Percentiles rank a stretch among this genome's conserved stretches.
Conservation (phyloP, 2,888 invertebrate genomes). For the Mythimna vitellina region DNA sequence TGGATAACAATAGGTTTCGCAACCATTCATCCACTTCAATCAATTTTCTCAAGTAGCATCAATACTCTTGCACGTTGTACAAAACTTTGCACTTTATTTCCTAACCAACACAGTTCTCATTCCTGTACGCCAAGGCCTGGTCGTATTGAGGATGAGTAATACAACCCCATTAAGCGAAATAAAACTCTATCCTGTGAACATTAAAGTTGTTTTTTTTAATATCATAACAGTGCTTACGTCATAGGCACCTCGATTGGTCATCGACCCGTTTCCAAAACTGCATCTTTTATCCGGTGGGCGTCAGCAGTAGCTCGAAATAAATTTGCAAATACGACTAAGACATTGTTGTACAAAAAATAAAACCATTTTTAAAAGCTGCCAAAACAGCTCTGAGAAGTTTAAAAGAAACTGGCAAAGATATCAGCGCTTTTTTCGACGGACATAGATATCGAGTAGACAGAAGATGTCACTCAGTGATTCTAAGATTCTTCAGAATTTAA, state of each 20-base stretch:
- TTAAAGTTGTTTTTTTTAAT: slow-evolving; percentile 35
- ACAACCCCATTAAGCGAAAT: slow-evolving; percentile 13
- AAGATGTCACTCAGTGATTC: slow-evolving; percentile 14
- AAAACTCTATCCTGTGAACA: slow-evolving; percentile 22
- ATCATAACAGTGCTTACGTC: slow-evolving; percentile 51
- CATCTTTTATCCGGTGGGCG: slow-evolving; percentile 59
- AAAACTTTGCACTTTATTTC: slow-evolving; percentile 12
- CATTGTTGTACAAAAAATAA: slow-evolving; percentile 36
- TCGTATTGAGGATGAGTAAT: slow-evolving; percentile 39
- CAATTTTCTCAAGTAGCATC: slow-evolving; percentile 49
- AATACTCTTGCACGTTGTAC: neutral
- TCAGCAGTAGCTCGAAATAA: slow-evolving; percentile 44
- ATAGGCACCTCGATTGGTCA: slow-evolving; percentile 62
- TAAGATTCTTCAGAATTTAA: slow-evolving; percentile 11
- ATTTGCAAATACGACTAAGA: slow-evolving; percentile 35
- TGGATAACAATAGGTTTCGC: slow-evolving; percentile 49
- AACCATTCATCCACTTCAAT: slow-evolving; percentile 57
- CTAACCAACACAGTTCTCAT: slow-evolving; percentile 7
- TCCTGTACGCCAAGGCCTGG: slow-evolving; percentile 7
- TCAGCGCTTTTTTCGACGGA: slow-evolving; percentile 2
- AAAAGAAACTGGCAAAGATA: slow-evolving; percentile 16
- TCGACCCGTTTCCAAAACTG: slow-evolving; percentile 64
- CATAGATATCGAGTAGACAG: slow-evolving; percentile 25
- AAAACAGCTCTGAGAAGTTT: slow-evolving; percentile 20
- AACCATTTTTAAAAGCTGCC: slow-evolving; percentile 23